Evolutionary conservation across 2,113 vertebrate genomes (phyloP), one percentile per base, ranked within the genome.

Genomic region (Dasyornis broadbenti): DNA sequence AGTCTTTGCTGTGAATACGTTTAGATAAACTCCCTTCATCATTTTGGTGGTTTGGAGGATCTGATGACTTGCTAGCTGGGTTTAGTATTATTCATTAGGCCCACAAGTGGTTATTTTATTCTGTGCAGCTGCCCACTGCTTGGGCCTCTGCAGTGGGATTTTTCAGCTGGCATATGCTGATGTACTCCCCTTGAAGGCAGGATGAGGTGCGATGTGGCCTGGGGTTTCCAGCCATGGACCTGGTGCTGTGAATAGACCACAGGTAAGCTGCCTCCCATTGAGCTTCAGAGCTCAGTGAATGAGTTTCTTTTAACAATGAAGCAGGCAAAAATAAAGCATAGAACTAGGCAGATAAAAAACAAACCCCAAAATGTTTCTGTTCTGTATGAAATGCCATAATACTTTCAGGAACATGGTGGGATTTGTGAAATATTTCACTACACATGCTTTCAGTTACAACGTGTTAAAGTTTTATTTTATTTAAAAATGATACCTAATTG

Each of bases 201-300:
- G 31, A 4, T 12, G 30, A 65, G 37, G 37, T n/a, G 52, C 5
- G 0, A 0, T 2, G 19, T 17, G 71, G 10, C 12, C 6, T 6
- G 60, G 17, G 7, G 3, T 28, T 84, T 69, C 50, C 52, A 28
- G 54, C 35, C 2, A 1, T 35, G 50, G 59, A 40, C 6, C 10
- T 26, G 4, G 3, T 12, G 14, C 21, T 53, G 22, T 16, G 27
- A 27, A 1, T 17, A 13, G 30, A 28, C 13, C 2, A 2, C 35
- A 26, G n/a, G 21, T 37, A 28, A 61, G 16, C n/a, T 95, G 57
- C 39, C 56, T 76, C 66, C 52, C 45, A 35, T 33, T 26, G 56
- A 50, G 17, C 42, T 78, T 75, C 42, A 50, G 49, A 39, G 40
- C n/a, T 70, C n/a, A 9, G n/a, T 28, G 22, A 33, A 30, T 15